Base-by-base conservation (phyloP, 37 sponge, comb jelly and placozoan genomes). In the Spongilla lacustris region DNA sequence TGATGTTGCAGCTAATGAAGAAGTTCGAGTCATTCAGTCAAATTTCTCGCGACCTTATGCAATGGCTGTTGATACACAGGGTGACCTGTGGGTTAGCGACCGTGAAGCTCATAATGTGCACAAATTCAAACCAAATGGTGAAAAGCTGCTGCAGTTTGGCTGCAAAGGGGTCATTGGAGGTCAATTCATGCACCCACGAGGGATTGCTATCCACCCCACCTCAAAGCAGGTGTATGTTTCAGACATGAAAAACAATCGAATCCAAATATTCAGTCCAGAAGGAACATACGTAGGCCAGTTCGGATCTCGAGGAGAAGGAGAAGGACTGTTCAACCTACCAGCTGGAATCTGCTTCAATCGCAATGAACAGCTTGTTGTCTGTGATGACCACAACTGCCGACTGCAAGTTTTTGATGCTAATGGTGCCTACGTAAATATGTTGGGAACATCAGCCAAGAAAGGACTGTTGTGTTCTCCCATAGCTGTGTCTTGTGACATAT, bases 401-500 rank as follows among this genome's bases (percentile, higher is more conserved):
- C 36, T 91, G 19, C 91, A 91, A 49, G 76, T 85, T 22, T 86
- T 91, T 69, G 82, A 86, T 48, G 35, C 68, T 0, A 79, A 86
- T 22, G 91, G 91, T 23, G 31, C 4, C 0, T 77, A 78, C 36
- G 17, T 86, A 12, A 2, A 68, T n/a, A 81, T 67, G 9, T 31
- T 86, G 10, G 91, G 91, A 23, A 77, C 86, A 2, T 19, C 17
- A 11, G 29, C 76, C 35, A 36, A 78, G 32, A 81, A 82, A 27
- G 91, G 91, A 2, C 71, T 91, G 23, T 87, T 91, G 66, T 91
- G 91, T 50, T 91, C 91, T 25, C 91, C 91, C 2, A 91, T 86
- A 25, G 83, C 83, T 0, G 73, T 91, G 8, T 36, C 86, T 4
- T 21, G 27, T 19, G 91, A 91, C 32, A 27, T 36, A 19, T 73